Percentiles rank a stretch among this genome's conserved stretches.
These are phyloP conservation scores for Molossus alvarezi DNA, from an alignment of 2,797 vertebrate genomes.

Conservation along the genomic window DNA sequence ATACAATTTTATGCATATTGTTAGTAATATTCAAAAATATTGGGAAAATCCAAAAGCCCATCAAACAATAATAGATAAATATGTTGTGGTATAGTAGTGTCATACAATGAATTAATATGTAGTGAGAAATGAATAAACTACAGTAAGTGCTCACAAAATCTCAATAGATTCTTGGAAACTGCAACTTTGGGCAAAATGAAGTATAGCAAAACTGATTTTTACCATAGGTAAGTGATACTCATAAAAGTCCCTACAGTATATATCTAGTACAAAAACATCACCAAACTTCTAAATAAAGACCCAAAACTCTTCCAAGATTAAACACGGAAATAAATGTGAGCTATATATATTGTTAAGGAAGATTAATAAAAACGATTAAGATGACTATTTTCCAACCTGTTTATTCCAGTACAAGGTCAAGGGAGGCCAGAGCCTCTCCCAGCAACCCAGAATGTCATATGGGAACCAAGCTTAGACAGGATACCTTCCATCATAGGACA, in stretches of 20 bases:
- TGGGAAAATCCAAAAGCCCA: neutral
- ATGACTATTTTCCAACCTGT: neutral
- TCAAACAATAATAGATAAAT: neutral
- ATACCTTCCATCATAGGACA: neutral
- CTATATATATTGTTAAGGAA: neutral
- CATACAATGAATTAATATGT: neutral
- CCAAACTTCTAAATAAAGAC: neutral
- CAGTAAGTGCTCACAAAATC: neutral
- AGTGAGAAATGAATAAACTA: neutral
- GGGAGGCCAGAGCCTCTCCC: neutral
- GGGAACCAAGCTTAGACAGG: neutral
- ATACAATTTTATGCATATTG: neutral
- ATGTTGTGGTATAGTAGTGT: neutral
- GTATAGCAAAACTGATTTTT: neutral
- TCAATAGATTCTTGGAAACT: neutral
- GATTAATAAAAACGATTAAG: neutral
- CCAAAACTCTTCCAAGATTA: neutral
- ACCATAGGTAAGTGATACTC: neutral
- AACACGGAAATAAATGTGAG: neutral
- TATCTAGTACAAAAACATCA: neutral
- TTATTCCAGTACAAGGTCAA: neutral
- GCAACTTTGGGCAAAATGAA: neutral
- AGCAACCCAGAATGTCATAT: neutral
- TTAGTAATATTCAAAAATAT: neutral
- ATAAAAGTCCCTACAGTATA: neutral